Base-by-base conservation (phyloP, 2,113 vertebrate species). In the Narcine bancroftii region DNA sequence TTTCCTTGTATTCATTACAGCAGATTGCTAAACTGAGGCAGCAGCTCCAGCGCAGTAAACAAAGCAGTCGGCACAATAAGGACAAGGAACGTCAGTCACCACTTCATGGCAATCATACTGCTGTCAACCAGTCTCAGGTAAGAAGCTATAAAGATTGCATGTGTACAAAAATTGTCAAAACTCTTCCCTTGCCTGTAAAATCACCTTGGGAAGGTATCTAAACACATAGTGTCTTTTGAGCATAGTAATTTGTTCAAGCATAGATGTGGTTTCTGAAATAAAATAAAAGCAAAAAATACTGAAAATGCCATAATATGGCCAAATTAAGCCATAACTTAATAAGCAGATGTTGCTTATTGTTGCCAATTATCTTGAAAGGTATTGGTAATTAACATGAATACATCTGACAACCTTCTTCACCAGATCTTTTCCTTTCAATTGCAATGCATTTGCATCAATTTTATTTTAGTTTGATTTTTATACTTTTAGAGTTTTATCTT, bases 1-100 rank as follows among this genome's bases (percentile, higher is more conserved):
- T 53, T 69, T 92, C 26, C 29, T 92, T 93, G 91, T 63, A 66
- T 92, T 89, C 92, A 93, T 92, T 94, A 93, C 94, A 96, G 96
- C 97, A 99, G 98, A 99, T 99, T 93, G 97, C 97, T 94, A 99
- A 99, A 94, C 96, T 99, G 93, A 96, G 98, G 75, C 97, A 98
- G 95, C 98, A 99, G 93, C 97, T 99, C 21, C 98, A 98, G 93
- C 97, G 97, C 92, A 97, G 97, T 93, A 98, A 99, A 93, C 97
- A 98, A 94, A 97, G 96, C 60, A 96, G 95, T 93, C 96, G 97
- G 65, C 97, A 97, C 94, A 95, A 92, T 94, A 98, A 97, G 95
- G 98, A 99, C 93, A 96, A 97, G 66, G 98, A 99, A 92, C 94
- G 93, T 56, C 97, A 97, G 92, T 97, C 97, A 33, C 97, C 96